A percentile compares a stretch with the other conserved stretches of the same genome.
These are phyloP conservation scores for Lasius platythorax DNA, from an alignment of 2,888 invertebrate species.

Conservation along the genomic window DNA sequence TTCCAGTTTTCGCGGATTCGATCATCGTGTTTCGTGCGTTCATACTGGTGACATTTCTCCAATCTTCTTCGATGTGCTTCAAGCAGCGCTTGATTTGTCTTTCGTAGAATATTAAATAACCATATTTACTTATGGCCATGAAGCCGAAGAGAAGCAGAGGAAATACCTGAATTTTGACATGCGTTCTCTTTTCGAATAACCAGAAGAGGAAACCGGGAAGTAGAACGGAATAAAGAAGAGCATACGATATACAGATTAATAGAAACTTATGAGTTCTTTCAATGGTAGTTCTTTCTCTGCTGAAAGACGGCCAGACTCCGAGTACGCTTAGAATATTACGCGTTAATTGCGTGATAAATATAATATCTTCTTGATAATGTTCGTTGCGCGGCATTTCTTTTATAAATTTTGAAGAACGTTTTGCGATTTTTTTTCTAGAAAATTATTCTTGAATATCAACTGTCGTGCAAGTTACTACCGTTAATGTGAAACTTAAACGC, in stretches of 20 bases:
- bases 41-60: constrained; percentile 53
- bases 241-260: constrained; percentile 27
- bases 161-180: constrained; percentile 55
- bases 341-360: constrained; percentile 13
- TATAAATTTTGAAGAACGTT: background rate
- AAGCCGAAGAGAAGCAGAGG: constrained; percentile 67
- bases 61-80: constrained; percentile 71
- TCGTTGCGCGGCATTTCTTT: background rate
- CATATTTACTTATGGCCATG: constrained; percentile 72
- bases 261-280: background rate
- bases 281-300: no score
- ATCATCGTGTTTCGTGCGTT: constrained; percentile 68
- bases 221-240: constrained; percentile 59
- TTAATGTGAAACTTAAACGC: background rate
- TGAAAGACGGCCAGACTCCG: constrained; percentile 13
- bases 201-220: constrained; percentile 62
- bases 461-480: background rate
- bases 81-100: constrained; percentile 63
- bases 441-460: background rate
- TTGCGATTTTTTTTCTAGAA: background rate
- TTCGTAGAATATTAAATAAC: constrained; percentile 53
- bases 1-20: constrained; percentile 68
- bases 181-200: constrained; percentile 64
- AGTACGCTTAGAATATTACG: constrained; percentile 2
- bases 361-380: constrained; percentile 9